Evolutionary conservation across 1,140 invertebrate genomes (phyloP).

Genomic region (Drosophila arizonae): DNA sequence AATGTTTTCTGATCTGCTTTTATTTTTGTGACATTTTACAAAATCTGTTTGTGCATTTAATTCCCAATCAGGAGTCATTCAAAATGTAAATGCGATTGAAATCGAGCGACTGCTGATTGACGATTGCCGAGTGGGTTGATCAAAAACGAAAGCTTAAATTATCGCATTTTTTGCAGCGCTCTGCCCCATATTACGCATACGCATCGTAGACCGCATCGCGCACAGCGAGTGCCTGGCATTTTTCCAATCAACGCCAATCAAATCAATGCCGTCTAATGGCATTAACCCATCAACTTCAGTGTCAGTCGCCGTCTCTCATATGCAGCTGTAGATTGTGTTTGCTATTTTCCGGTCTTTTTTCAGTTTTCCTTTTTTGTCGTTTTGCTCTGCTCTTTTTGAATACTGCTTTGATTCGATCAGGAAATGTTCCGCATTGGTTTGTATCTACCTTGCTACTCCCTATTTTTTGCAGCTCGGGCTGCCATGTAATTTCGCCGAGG

Average conservation of each 20-base stretch:
- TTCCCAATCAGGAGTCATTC: not conserved
- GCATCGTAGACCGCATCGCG: conserved; percentile 26
- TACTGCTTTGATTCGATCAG: conserved; percentile 76
- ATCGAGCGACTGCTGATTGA: not conserved
- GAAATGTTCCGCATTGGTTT: conserved; percentile 60
- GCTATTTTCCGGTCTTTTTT: conserved; percentile 22
- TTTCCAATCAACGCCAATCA: conserved; percentile 80
- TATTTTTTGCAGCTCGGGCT: conserved; percentile 25
- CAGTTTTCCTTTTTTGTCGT: conserved; percentile 28
- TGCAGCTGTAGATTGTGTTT: conserved; percentile 8
- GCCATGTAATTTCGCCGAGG: conserved; percentile 61
- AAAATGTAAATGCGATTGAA: conserved; percentile 5
- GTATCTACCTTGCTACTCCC: not conserved
- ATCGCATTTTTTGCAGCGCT: not conserved
- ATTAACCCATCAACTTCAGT: conserved; percentile 78
- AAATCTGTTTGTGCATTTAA: conserved; percentile 1
- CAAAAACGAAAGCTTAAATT: not conserved
- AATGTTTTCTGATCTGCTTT: not conserved
- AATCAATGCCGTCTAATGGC: conserved; percentile 80
- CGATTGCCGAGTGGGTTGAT: too few species aligned
- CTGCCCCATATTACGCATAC: conserved; percentile 33
- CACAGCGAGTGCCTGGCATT: conserved; percentile 52
- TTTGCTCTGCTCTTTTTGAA: conserved; percentile 41
- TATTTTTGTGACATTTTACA: not conserved
- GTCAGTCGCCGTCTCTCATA: conserved; percentile 38